Evolutionary conservation across 1,140 invertebrate genomes (phyloP).

Genomic region (Drosophila pseudoobscura): DNA sequence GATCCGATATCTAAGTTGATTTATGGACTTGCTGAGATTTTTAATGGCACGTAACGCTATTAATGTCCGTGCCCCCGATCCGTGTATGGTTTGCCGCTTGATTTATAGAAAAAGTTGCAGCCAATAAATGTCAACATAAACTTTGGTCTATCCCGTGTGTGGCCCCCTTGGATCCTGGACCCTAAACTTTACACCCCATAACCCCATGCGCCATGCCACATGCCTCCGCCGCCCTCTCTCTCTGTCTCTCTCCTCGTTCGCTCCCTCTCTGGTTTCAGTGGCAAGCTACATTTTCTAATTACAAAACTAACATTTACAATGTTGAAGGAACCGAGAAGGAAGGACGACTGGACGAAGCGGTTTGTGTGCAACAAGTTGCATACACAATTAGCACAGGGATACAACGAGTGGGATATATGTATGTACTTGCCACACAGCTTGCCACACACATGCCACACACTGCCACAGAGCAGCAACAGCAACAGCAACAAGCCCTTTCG

Average conservation of each 20-base stretch:
- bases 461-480: conserved; percentile 1
- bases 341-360: conserved; percentile 36
- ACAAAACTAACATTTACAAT: conserved; percentile 82
- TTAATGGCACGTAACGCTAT: conserved; percentile 37
- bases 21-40: conserved; percentile 55
- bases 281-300: conserved; percentile 79
- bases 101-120: conserved; percentile 77
- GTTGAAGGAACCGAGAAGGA: conserved; percentile 45
- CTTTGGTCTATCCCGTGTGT: background rate
- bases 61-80: conserved; percentile 25
- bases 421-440: conserved; percentile 17
- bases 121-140: conserved; percentile 76
- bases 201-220: conserved; percentile 5
- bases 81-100: conserved; percentile 22
- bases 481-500: conserved; percentile 37
- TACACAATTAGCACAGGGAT: conserved; percentile 75
- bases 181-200: too few species aligned
- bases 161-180: too few species aligned
- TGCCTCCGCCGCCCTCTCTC: background rate
- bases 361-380: conserved; percentile 74
- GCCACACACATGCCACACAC: conserved; percentile 10
- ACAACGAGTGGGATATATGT: conserved; percentile 12
- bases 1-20: conserved; percentile 37
- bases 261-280: conserved; percentile 26
- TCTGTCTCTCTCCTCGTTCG: background rate